Percentiles rank a stretch among this genome's conserved stretches.
Conservation (phyloP, 2,113 vertebrate genomes). For the Psilopogon haemacephalus region DNA sequence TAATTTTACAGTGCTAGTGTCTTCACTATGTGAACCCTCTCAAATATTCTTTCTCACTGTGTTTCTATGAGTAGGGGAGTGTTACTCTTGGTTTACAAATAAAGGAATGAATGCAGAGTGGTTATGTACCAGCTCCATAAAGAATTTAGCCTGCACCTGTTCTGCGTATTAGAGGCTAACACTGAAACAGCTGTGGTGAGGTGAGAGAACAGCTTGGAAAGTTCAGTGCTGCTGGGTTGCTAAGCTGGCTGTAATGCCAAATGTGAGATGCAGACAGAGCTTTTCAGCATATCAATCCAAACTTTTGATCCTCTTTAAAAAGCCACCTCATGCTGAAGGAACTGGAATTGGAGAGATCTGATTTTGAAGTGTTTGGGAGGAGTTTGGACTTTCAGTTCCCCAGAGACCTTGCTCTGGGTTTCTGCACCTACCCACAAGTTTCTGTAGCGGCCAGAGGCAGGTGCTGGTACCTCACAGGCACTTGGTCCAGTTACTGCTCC, state of each 20-base stretch:
- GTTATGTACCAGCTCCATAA: not conserved
- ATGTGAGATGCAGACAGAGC: not conserved
- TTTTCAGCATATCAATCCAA: not conserved
- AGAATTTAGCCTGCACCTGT: not conserved
- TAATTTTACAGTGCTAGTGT: not conserved
- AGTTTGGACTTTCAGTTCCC: not conserved
- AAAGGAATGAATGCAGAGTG: not conserved
- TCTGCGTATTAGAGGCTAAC: not conserved
- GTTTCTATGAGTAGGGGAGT: not conserved
- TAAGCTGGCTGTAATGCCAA: not conserved
- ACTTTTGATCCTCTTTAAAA: not conserved
- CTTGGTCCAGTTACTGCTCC: not conserved
- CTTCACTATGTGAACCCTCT: not conserved
- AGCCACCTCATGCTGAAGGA: not conserved
- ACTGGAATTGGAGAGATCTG: not conserved
- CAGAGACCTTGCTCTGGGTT: not conserved
- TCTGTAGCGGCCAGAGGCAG: not conserved
- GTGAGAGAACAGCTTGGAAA: not conserved
- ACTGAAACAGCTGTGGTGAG: not conserved
- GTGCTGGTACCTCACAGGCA: not conserved
- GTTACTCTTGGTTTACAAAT: not conserved
- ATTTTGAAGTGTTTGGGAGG: not conserved
- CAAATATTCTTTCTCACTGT: not conserved
- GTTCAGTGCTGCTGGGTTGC: not conserved
- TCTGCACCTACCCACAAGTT: not conserved